Evolutionary conservation across 2,888 invertebrate genomes (phyloP), one percentile per base, ranked within the genome.

Genomic region (Epinotia bilunana): DNA sequence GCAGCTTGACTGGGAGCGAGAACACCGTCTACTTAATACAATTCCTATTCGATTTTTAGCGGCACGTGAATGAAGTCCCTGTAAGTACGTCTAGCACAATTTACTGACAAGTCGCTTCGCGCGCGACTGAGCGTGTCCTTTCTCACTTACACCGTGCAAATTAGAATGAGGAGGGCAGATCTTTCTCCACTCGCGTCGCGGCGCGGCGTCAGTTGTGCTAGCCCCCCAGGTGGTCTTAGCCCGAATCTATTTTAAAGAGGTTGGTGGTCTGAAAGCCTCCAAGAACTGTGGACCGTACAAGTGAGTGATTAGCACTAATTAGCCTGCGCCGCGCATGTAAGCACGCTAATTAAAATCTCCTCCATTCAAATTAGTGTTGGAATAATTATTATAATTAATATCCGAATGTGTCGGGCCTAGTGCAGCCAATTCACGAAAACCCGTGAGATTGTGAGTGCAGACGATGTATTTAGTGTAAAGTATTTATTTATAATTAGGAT

Each of bases 321-420:
- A 70, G 74, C 49, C 28, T 63, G 64, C 57, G 61, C 55, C 39
- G 39, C 57, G 60, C 58, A 63, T 20, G 43, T 55, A 58, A 58
- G 49, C 61, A 49, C 68, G 28, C 57, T 74, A 64, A 74, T 74
- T 74, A 74, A 74, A 71, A 74, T 43, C 61, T 49, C 46, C 23
- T 53, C 53, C 70, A 74, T 74, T 74, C 65, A 74, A 74, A 74
- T 74, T 58, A 71, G 70, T 53, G 49, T 63, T 64, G 58, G 69
- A 69, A 63, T 57, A 63, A 65, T 57, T 20, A 61, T 55, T 74
- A 53, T 74, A 74, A 74, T 74, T 60, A 70, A 65, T 71, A 68
- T 67, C 61, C 39, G 53, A 71, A 71, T 53, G 53, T 53, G 49
- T 69, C n/a, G 12, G 43, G 61, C 61, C 60, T 71, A 71, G 60